Percentiles rank a stretch among this genome's conserved stretches.
These are phyloP conservation scores for Stenopsyche tienmushanensis DNA, from an alignment of 1,140 invertebrate species.

Conservation along the genomic window DNA sequence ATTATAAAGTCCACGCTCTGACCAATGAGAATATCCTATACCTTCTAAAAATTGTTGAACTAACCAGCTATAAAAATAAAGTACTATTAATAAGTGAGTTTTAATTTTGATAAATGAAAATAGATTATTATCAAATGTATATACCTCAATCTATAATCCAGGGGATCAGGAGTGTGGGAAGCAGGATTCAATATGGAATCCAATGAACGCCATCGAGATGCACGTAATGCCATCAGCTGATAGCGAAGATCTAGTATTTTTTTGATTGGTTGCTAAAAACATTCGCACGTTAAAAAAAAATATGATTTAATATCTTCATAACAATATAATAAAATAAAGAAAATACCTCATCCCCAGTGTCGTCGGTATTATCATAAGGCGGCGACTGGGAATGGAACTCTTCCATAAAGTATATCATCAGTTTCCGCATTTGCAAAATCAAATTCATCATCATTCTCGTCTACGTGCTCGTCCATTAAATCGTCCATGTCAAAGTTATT, in stretches of 20 bases:
- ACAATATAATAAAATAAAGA: background rate
- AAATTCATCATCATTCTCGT: background rate
- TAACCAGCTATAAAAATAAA: slow-evolving; percentile 63
- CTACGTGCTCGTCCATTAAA: background rate
- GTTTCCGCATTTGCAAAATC: slow-evolving; percentile 18
- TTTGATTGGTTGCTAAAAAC: slow-evolving; percentile 33
- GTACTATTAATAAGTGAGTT: background rate
- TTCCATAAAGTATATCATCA: slow-evolving; percentile 18
- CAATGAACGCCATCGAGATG: slow-evolving; percentile 63
- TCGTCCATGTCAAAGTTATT: background rate
- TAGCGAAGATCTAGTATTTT: slow-evolving; percentile 74
- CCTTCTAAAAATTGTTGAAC: slow-evolving; percentile 69
- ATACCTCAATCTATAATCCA: slow-evolving; percentile 79
- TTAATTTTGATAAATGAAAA: background rate
- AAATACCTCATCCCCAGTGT: background rate
- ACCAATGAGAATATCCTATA: slow-evolving; percentile 70
- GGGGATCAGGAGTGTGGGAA: slow-evolving; percentile 73
- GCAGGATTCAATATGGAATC: slow-evolving; percentile 73
- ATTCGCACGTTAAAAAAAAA: slow-evolving; percentile 7
- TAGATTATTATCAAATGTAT: slow-evolving; percentile 10
- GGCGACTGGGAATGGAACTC: slow-evolving; percentile 34
- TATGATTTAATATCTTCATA: background rate
- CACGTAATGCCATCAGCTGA: slow-evolving; percentile 78
- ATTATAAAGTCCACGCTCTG: slow-evolving; percentile 57
- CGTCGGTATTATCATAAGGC: slow-evolving; percentile 22